Conservation (phyloP, 1,140 invertebrate species). For the Ceratosolen solmsi region DNA sequence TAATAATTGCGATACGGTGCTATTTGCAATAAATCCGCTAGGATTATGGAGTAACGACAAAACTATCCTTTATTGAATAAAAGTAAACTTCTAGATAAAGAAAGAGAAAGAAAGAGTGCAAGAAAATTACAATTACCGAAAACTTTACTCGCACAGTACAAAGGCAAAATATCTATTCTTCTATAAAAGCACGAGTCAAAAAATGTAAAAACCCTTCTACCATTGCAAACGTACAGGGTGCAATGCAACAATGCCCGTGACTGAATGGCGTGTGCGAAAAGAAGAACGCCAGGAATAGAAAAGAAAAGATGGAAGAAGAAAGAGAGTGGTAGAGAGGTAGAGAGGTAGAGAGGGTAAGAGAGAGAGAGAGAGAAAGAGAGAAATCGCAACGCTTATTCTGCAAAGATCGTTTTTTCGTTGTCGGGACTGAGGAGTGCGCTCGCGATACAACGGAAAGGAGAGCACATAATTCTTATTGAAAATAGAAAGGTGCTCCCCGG, state of each 20-base stretch:
- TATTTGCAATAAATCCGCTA: neutral
- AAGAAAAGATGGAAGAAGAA: neutral
- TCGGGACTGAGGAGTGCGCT: conserved; percentile 8
- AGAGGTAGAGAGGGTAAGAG: conserved; percentile 2
- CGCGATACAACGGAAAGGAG: conserved; percentile 29
- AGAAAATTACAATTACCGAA: neutral
- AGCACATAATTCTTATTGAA: conserved; percentile 41
- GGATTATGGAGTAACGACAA: neutral
- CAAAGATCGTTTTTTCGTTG: neutral
- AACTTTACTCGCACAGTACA: neutral
- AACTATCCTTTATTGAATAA: neutral
- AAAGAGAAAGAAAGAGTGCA: neutral
- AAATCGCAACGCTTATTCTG: conserved; percentile 35
- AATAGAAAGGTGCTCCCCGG: conserved; percentile 40
- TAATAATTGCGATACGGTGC: too few species aligned
- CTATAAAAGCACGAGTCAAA: neutral
- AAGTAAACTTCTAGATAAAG: neutral
- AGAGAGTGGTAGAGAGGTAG: neutral
- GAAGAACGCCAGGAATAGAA: neutral
- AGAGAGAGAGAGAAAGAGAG: neutral
- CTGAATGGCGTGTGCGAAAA: conserved; percentile 23
- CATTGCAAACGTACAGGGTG: neutral
- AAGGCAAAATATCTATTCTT: conserved; percentile 20
- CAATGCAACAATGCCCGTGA: conserved; percentile 5
- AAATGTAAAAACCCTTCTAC: conserved; percentile 13